phyloP scores from a whole-genome alignment of 2,113 vertebrate species.

The Chaetura pelagica region DNA sequence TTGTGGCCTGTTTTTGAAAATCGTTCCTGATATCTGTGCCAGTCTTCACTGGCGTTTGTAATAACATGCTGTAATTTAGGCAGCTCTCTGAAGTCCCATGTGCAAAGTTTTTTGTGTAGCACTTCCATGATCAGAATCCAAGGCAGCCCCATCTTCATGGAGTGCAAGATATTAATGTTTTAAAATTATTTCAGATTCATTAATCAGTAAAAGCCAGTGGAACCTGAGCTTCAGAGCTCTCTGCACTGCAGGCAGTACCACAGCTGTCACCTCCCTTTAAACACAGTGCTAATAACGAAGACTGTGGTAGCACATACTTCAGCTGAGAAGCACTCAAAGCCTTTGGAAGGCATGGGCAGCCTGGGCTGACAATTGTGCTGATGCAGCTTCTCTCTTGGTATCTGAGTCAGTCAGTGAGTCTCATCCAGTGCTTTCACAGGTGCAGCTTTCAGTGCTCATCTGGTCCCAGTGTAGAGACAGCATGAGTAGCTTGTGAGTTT shows the following conservation, averaged over 20 bases:
- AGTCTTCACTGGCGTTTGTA: slow-evolving; percentile 43
- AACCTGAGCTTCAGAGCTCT: slow-evolving; percentile 13
- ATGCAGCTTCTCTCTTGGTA: not conserved
- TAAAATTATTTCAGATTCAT: not conserved
- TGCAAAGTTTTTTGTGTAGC: slow-evolving; percentile 36
- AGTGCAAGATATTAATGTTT: slow-evolving; percentile 46
- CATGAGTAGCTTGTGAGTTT: not conserved
- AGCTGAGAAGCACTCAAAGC: not conserved
- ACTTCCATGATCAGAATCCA: slow-evolving; percentile 53
- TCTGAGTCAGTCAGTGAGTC: not conserved
- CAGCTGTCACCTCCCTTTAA: slow-evolving; percentile 47
- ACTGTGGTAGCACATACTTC: not conserved
- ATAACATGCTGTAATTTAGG: slow-evolving; percentile 56
- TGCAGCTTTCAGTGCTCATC: not conserved
- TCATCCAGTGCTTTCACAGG: not conserved
- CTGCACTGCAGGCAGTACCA: slow-evolving; percentile 23
- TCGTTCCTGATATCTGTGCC: slow-evolving; percentile 28
- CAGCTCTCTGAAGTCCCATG: slow-evolving; percentile 29
- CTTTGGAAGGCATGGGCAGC: not conserved
- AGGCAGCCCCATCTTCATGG: slow-evolving; percentile 2
- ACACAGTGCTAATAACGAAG: not conserved
- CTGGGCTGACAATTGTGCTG: not conserved
- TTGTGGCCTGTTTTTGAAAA: slow-evolving; percentile 45
- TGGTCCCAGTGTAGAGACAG: not conserved
- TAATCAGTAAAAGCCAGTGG: not conserved